Conservation (phyloP, 30 jellyfish, hydroid and myxozoan genomes). For the Hydra vulgaris region DNA sequence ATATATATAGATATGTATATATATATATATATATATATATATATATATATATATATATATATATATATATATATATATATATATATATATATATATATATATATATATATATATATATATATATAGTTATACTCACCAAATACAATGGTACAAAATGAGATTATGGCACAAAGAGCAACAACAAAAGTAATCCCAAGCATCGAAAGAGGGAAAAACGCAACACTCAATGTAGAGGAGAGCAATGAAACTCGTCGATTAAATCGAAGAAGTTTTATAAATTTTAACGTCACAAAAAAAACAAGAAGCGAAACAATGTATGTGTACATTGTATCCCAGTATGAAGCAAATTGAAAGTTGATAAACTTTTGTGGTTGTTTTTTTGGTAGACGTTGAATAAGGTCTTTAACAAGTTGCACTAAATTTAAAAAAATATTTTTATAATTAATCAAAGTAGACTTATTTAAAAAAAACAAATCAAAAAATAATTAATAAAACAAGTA, state of each 20-base stretch:
- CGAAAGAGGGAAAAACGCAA: conserved; percentile 78
- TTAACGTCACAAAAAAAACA: conserved; percentile 76
- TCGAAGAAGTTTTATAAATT: conserved; percentile 63
- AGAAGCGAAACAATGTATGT: conserved; percentile 65
- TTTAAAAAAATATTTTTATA: too few relatives aligned
- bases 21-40: too few relatives aligned
- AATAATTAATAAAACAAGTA: too few relatives aligned
- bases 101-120: too few relatives aligned
- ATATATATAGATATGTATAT: too few relatives aligned
- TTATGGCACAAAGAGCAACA: conserved; percentile 41
- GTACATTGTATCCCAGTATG: conserved; percentile 76
- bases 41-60: too few relatives aligned
- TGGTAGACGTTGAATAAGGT: conserved; percentile 62
- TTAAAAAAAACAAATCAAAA: too few relatives aligned
- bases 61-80: too few relatives aligned
- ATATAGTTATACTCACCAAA: conserved; percentile 51
- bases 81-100: too few relatives aligned
- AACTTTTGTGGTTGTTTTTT: conserved; percentile 54
- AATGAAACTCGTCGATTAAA: conserved; percentile 85
- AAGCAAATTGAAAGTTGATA: conserved; percentile 92
- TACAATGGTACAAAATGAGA: conserved; percentile 47
- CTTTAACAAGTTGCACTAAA: conserved; percentile 39
- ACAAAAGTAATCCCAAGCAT: conserved; percentile 76
- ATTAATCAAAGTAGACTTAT: too few relatives aligned
- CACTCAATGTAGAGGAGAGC: conserved; percentile 71